Evolutionary conservation across 1,140 invertebrate genomes (phyloP).

Genomic region (Drosophila burlai): DNA sequence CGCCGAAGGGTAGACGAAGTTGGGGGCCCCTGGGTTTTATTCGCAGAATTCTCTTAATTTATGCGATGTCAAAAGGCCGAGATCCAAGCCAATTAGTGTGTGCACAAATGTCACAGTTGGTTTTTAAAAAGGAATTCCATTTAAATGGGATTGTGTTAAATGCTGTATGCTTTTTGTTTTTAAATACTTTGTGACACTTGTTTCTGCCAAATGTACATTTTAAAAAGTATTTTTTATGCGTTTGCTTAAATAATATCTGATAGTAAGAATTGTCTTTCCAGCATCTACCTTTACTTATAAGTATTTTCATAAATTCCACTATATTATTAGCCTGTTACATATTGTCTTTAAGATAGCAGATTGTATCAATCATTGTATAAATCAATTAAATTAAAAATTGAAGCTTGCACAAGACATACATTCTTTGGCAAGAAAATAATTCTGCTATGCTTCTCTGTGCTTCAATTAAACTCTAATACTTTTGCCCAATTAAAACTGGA

Average conservation of each 20-base stretch:
- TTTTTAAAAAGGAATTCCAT: conserved; percentile 13
- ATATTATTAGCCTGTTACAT: not conserved
- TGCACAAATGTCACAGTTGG: conserved; percentile 14
- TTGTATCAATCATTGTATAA: conserved; percentile 1
- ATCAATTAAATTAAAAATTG: not conserved
- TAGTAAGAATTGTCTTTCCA: too few relatives aligned
- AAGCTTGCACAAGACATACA: not conserved
- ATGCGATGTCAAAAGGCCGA: conserved; percentile 55
- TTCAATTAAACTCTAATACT: conserved; percentile 13
- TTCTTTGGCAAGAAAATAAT: not conserved
- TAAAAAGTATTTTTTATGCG: not conserved
- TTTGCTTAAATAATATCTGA: not conserved
- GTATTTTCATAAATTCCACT: not conserved
- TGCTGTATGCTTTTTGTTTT: not conserved
- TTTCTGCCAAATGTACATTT: not conserved
- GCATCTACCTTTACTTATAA: not conserved
- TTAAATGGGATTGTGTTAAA: conserved; percentile 12
- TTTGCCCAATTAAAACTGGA: conserved; percentile 4
- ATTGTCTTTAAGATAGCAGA: not conserved
- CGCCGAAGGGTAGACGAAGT: not conserved
- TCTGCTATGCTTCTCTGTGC: conserved; percentile 13
- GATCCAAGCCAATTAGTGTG: conserved; percentile 52
- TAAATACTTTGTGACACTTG: not conserved
- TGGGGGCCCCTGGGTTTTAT: conserved; percentile 11
- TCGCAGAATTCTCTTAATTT: conserved; percentile 62